A percentile compares a stretch with the other conserved stretches of the same genome.
Evolutionary conservation across 2,797 vertebrate species (phyloP).

Genomic region (Schizopygopsis pylzovi): DNA sequence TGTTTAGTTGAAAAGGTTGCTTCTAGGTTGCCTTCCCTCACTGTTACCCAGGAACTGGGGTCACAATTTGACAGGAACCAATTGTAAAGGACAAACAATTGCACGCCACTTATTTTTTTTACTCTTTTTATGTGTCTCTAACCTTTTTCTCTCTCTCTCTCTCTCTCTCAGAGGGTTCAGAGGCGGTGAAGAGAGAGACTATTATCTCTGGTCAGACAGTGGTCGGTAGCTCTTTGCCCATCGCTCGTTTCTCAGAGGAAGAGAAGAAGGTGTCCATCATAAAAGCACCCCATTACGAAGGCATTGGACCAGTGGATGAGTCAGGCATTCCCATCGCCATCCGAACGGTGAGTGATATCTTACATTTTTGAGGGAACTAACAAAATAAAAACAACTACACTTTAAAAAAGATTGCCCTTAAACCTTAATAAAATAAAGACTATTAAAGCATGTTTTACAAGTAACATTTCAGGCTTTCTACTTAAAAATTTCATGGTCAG

Average conservation of each 20-base stretch:
- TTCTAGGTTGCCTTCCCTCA: background rate
- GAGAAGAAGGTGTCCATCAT: constrained; percentile 94
- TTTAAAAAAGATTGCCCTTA: background rate
- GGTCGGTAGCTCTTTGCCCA: constrained; percentile 85
- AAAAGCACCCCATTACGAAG: constrained; percentile 97
- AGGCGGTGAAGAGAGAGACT: constrained; percentile 83
- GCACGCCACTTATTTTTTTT: too few species aligned
- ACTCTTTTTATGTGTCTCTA: background rate
- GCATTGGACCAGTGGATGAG: constrained; percentile 96
- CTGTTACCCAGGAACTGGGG: background rate
- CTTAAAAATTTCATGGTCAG: background rate
- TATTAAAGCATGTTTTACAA: background rate
- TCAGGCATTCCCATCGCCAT: constrained; percentile 98
- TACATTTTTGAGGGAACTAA: constrained; percentile 28
- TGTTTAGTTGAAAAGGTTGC: background rate
- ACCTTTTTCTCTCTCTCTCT: background rate
- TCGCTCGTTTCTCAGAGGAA: constrained; percentile 92
- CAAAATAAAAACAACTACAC: background rate
- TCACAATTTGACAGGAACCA: constrained; percentile 1
- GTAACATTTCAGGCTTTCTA: background rate
- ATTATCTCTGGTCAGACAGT: constrained; percentile 79
- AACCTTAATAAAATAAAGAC: background rate
- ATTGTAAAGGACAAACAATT: background rate
- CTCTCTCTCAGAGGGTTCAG: constrained; percentile 82
- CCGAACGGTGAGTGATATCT: constrained; percentile 87